These are phyloP conservation scores for Neoaliturus tenellus DNA, from an alignment of 2,888 invertebrate genomes.

Conservation along the genomic window DNA sequence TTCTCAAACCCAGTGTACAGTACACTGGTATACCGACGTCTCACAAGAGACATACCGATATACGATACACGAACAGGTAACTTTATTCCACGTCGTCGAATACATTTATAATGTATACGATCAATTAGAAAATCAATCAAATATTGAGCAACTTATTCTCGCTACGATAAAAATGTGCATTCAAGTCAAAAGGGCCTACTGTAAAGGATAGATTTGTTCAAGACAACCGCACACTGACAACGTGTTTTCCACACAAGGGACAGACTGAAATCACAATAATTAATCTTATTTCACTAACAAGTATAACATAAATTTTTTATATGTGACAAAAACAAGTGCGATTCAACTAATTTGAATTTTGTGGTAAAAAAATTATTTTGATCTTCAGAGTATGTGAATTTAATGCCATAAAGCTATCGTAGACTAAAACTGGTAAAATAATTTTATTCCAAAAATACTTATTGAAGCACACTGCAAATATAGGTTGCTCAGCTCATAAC, in stretches of 20 bases:
- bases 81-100: slow-evolving; percentile 45
- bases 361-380: no score
- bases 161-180: slow-evolving; percentile 31
- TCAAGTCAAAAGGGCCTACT: slow-evolving; percentile 20
- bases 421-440: no score
- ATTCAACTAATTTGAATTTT: no score
- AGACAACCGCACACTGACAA: background rate
- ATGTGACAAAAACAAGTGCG: no score
- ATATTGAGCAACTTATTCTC: slow-evolving; percentile 42
- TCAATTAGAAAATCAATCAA: slow-evolving; percentile 46
- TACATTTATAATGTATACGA: slow-evolving; percentile 26
- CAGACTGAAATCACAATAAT: background rate
- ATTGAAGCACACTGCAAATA: background rate
- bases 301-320: no score
- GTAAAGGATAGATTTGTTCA: background rate
- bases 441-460: no score
- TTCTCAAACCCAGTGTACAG: background rate
- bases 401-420: no score
- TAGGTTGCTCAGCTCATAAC: slow-evolving; percentile 11
- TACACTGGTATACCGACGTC: background rate
- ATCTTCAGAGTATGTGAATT: no score
- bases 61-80: slow-evolving; percentile 39
- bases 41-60: background rate
- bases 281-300: no score
- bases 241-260: background rate